Evolutionary conservation across 2,797 vertebrate species (phyloP).

Genomic region (Paguma larvata): DNA sequence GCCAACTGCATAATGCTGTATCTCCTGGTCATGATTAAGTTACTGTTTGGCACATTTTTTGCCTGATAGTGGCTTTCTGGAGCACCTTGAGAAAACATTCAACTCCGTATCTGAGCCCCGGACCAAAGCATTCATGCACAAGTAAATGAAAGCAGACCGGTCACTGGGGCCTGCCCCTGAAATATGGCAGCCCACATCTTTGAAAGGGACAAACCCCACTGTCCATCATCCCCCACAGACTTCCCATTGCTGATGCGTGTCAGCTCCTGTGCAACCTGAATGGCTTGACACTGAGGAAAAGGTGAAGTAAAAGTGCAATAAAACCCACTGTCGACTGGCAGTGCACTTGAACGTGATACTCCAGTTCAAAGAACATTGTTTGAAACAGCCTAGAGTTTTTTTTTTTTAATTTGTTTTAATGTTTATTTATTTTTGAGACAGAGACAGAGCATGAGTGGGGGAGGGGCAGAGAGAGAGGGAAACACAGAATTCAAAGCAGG

Average conservation of each 20-base stretch:
- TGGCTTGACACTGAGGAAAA: constrained; percentile 85
- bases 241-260: constrained; percentile 84
- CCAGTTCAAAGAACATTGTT: constrained; percentile 86
- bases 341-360: constrained; percentile 85
- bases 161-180: constrained; percentile 81
- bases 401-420: too few species aligned
- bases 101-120: constrained; percentile 77
- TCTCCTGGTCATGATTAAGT: constrained; percentile 79
- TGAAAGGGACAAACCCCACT: constrained; percentile 83
- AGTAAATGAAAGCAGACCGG: constrained; percentile 86
- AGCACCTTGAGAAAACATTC: constrained; percentile 79
- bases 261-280: constrained; percentile 86
- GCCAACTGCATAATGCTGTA: not conserved
- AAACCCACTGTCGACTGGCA: constrained; percentile 83
- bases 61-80: constrained; percentile 74
- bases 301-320: constrained; percentile 87
- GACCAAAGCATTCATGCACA: constrained; percentile 81
- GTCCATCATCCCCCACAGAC: constrained; percentile 79
- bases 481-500: too few species aligned
- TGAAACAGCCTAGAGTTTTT: constrained; percentile 85
- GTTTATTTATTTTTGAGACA: too few species aligned
- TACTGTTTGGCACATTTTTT: constrained; percentile 71
- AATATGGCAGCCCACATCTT: constrained; percentile 83
- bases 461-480: too few species aligned
- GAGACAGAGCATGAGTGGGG: too few species aligned